These are phyloP conservation scores for Drusus annulatus DNA, from an alignment of 1,140 invertebrate genomes.

Conservation along the genomic window DNA sequence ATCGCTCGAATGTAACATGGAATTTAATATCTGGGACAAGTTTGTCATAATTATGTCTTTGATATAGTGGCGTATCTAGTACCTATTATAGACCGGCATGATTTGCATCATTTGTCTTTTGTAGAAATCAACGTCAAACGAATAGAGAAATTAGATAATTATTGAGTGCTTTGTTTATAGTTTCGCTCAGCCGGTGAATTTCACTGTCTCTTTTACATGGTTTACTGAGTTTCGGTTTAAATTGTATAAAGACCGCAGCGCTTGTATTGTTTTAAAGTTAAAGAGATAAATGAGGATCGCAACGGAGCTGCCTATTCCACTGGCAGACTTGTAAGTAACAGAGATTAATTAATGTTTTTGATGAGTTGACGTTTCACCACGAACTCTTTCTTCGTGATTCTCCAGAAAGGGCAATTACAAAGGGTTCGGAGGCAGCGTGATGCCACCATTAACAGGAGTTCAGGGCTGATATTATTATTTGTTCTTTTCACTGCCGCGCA, in stretches of 20 bases:
- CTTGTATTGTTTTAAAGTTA: not conserved
- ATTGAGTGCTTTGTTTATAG: too few relatives aligned
- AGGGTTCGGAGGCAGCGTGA: conserved; percentile 9
- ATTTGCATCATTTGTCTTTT: not conserved
- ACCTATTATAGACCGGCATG: not conserved
- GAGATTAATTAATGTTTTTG: conserved; percentile 24
- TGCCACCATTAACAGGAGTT: conserved; percentile 3
- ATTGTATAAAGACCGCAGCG: too few relatives aligned
- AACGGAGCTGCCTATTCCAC: too few relatives aligned
- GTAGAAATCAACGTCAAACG: not conserved
- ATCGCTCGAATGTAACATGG: not conserved
- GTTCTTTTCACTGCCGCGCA: not conserved
- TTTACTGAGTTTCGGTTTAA: too few relatives aligned
- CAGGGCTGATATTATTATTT: conserved; percentile 1
- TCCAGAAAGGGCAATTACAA: not conserved
- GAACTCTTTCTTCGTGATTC: conserved; percentile 23
- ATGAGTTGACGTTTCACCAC: conserved; percentile 22
- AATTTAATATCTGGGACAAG: conserved; percentile 5
- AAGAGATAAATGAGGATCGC: too few relatives aligned
- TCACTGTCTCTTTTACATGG: too few relatives aligned
- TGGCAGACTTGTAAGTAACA: not conserved
- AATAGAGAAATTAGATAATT: conserved; percentile 12
- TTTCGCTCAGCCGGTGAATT: too few relatives aligned
- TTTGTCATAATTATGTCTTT: not conserved
- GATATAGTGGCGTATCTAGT: not conserved